phyloP scores from a whole-genome alignment of 2,888 invertebrate species.

The Melipona beecheii region DNA sequence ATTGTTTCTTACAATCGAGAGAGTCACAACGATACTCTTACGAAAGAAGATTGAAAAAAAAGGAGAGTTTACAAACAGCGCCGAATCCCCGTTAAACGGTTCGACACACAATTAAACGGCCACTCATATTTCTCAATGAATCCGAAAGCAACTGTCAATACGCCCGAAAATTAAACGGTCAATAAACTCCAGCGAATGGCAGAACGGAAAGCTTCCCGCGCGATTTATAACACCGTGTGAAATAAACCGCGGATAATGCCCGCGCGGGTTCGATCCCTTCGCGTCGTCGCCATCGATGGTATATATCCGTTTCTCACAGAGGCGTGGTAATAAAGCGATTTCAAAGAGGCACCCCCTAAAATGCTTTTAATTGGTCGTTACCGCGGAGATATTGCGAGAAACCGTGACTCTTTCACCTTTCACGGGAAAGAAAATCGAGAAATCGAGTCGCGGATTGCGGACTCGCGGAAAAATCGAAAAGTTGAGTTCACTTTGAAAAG shows the following conservation, averaged over 20 bases:
- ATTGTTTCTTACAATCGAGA: no score
- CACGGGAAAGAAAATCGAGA: background rate
- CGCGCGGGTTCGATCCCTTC: conserved; percentile 5
- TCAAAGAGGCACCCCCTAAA: background rate
- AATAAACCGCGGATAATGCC: conserved; percentile 25
- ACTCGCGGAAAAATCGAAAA: background rate
- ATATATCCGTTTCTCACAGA: conserved; percentile 18
- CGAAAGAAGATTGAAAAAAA: background rate
- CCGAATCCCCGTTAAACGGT: no score
- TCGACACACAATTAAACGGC: background rate
- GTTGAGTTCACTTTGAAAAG: no score
- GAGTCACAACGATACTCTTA: no score
- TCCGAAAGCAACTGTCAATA: conserved; percentile 34
- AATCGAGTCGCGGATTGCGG: background rate
- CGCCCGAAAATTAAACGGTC: conserved; percentile 28
- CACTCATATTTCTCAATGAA: conserved; percentile 28
- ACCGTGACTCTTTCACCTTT: background rate
- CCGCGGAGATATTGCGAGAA: background rate
- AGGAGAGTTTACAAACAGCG: background rate
- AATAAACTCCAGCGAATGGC: background rate
- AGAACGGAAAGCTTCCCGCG: background rate
- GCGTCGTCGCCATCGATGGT: background rate
- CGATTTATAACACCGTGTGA: conserved; percentile 20
- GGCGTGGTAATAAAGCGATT: conserved; percentile 15
- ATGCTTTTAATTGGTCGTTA: conserved; percentile 43